These are phyloP conservation scores for Mionectes macconnelli DNA, from an alignment of 2,113 vertebrate species.

Conservation along the genomic window DNA sequence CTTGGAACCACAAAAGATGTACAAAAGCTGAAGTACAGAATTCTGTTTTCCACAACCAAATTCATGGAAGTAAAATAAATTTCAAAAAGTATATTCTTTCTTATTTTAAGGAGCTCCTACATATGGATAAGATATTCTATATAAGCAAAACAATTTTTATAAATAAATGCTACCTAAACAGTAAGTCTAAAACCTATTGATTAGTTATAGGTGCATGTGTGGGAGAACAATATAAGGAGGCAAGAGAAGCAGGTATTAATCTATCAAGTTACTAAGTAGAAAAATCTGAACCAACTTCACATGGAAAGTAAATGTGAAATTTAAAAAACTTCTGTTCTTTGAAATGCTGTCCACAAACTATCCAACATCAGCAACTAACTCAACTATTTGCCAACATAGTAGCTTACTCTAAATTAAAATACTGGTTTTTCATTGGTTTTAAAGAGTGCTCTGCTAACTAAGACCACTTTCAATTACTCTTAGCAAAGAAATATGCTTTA, in stretches of 20 bases:
- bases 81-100: not conserved
- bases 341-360: not conserved
- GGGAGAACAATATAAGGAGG: not conserved
- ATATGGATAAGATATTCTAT: not conserved
- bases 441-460: not conserved
- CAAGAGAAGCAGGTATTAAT: not conserved
- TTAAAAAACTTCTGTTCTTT: not conserved
- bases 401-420: not conserved
- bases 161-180: not conserved
- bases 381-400: not conserved
- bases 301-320: not conserved
- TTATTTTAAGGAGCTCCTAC: not conserved
- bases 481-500: not conserved
- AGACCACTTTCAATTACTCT: not conserved
- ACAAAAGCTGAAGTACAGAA: not conserved
- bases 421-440: not conserved
- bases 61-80: not conserved
- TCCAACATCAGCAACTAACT: not conserved
- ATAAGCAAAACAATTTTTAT: not conserved
- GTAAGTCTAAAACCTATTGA: not conserved
- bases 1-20: not conserved
- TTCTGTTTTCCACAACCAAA: not conserved
- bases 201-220: not conserved
- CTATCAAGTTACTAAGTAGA: not conserved
- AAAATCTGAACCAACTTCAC: not conserved